A percentile compares a stretch with the other conserved stretches of the same genome.
These are phyloP conservation scores for Melangyna quadrimaculata DNA, from an alignment of 2,888 invertebrate species.

Conservation along the genomic window DNA sequence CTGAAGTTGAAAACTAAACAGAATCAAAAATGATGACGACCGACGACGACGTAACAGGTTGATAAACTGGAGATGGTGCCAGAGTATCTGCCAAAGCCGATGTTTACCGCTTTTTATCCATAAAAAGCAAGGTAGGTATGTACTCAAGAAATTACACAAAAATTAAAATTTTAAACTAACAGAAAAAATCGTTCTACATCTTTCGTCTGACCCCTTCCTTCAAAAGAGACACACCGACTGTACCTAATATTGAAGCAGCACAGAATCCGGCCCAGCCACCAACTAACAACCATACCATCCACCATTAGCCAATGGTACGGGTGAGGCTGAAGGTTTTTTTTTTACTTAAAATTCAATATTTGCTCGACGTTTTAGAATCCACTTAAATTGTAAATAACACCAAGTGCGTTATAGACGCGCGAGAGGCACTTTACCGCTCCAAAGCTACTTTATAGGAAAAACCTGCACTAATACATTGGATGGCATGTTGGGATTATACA, in stretches of 20 bases:
- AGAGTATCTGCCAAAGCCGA: conserved; percentile 55
- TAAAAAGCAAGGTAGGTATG: neutral
- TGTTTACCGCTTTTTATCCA: conserved; percentile 58
- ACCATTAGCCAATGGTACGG: conserved; percentile 16
- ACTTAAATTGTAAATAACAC: conserved; percentile 73
- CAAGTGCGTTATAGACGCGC: conserved; percentile 68
- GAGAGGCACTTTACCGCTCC: conserved; percentile 65
- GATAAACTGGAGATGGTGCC: conserved; percentile 41
- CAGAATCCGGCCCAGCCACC: neutral
- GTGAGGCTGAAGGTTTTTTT: conserved; percentile 44
- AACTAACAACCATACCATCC: conserved; percentile 12
- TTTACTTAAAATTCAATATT: conserved; percentile 73
- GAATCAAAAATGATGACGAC: conserved; percentile 35
- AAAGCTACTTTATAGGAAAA: conserved; percentile 63
- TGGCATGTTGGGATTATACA: conserved; percentile 39
- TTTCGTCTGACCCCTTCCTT: conserved; percentile 20
- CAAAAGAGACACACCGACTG: conserved; percentile 15
- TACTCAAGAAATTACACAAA: conserved; percentile 62
- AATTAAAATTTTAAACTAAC: conserved; percentile 36
- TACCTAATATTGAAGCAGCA: neutral
- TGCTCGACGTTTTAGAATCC: conserved; percentile 73
- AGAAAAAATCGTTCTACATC: conserved; percentile 38
- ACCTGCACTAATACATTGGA: conserved; percentile 45
- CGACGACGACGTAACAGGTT: conserved; percentile 41
- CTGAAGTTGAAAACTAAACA: conserved; percentile 60